These are phyloP conservation scores for Pao palembangensis DNA, from an alignment of 2,113 vertebrate genomes.

Conservation along the genomic window DNA sequence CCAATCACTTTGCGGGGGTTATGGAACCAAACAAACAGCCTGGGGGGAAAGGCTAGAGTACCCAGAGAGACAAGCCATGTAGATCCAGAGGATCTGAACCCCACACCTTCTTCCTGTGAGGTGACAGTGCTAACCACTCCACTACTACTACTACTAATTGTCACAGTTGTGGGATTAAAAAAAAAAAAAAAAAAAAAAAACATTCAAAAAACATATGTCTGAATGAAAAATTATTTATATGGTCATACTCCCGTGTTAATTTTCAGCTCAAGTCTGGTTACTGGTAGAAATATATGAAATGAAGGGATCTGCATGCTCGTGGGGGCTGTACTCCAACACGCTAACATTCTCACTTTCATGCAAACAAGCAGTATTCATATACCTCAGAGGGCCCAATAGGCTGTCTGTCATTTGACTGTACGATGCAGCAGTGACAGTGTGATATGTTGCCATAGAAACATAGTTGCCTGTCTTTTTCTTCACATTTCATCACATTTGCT, in stretches of 20 bases:
- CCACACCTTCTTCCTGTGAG: too few relatives aligned
- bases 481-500: slow-evolving; percentile 50
- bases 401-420: slow-evolving; percentile 64
- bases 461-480: slow-evolving; percentile 50
- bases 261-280: slow-evolving; percentile 21
- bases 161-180: too few relatives aligned
- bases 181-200: too few relatives aligned
- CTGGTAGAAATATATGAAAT: slow-evolving; percentile 24
- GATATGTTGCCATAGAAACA: slow-evolving; percentile 70
- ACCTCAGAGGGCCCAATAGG: slow-evolving; percentile 51
- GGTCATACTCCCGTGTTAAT: slow-evolving; percentile 12
- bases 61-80: too few relatives aligned
- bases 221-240: too few relatives aligned
- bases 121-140: too few relatives aligned
- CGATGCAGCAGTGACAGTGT: slow-evolving; percentile 58
- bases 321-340: slow-evolving; percentile 16
- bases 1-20: too few relatives aligned
- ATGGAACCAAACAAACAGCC: too few relatives aligned
- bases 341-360: slow-evolving; percentile 35
- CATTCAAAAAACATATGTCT: too few relatives aligned
- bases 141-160: too few relatives aligned
- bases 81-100: too few relatives aligned
- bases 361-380: slow-evolving; percentile 54
- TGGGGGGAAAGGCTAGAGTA: too few relatives aligned
- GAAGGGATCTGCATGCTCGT: slow-evolving; percentile 3